Percentiles rank a stretch among this genome's conserved stretches.
Evolutionary conservation across 2,113 vertebrate genomes (phyloP).

Genomic region (Triplophysa siluroides): DNA sequence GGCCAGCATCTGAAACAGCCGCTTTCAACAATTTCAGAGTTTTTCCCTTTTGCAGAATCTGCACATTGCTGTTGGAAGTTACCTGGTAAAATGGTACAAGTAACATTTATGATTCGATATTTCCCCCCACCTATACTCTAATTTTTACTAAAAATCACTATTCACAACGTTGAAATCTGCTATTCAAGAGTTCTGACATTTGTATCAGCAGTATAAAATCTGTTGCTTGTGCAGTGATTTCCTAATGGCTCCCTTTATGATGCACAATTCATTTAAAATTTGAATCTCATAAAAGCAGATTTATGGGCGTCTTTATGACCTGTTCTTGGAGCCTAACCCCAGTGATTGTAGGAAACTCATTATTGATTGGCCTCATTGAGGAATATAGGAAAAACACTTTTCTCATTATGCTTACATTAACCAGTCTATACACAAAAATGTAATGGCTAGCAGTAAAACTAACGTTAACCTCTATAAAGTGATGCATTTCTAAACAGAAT

Average conservation of each 20-base stretch:
- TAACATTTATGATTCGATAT: not conserved
- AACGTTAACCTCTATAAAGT: not conserved
- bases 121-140: not conserved
- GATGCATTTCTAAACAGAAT: not conserved
- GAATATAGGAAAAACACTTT: constrained; percentile 43
- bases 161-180: not conserved
- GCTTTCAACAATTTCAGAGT: constrained; percentile 82
- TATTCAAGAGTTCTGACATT: not conserved
- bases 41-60: constrained; percentile 84
- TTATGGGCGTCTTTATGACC: constrained; percentile 37
- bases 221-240: constrained; percentile 38
- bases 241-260: constrained; percentile 23
- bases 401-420: constrained; percentile 48
- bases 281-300: constrained; percentile 31
- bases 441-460: not conserved
- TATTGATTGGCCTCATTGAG: constrained; percentile 26
- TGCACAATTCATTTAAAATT: constrained; percentile 30
- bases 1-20: constrained; percentile 75
- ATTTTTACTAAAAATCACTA: not conserved
- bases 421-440: not conserved
- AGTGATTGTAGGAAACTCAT: constrained; percentile 49
- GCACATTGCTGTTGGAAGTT: constrained; percentile 73
- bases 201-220: constrained; percentile 11
- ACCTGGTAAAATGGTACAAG: constrained; percentile 73
- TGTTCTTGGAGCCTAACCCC: constrained; percentile 46